Conservation (phyloP, 2,113 vertebrate genomes). For the Acrocephalus kingi region DNA sequence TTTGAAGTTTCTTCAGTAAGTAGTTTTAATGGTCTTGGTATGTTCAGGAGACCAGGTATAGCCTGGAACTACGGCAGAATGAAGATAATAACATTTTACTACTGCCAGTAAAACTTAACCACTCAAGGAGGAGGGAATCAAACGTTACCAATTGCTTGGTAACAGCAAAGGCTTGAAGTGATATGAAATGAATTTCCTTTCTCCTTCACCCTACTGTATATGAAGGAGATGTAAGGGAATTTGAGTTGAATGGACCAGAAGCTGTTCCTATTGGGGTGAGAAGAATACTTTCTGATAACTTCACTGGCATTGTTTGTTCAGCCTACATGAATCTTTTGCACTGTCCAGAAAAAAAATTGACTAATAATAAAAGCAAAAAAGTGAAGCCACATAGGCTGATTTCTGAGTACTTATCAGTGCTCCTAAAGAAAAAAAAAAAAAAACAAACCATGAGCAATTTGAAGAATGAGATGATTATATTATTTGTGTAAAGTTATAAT, state of each 20-base stretch:
- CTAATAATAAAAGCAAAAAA: not conserved
- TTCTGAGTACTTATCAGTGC: not conserved
- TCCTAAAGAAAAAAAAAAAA: not conserved
- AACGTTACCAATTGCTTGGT: not conserved
- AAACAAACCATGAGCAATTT: not conserved
- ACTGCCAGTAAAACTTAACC: slow-evolving; percentile 21
- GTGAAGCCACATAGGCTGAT: not conserved
- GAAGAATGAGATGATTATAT: not conserved
- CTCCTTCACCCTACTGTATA: not conserved
- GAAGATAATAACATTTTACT: not conserved
- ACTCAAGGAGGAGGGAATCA: slow-evolving; percentile 3
- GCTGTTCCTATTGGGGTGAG: not conserved
- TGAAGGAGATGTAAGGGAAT: not conserved
- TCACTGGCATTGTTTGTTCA: not conserved
- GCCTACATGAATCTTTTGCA: not conserved
- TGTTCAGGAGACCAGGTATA: not conserved
- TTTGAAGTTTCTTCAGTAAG: not conserved
- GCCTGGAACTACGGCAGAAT: not conserved
- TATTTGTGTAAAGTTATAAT: not conserved
- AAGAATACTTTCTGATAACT: not conserved
- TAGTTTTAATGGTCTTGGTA: not conserved
- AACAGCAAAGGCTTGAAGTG: not conserved
- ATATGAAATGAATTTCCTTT: not conserved
- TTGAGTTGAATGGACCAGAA: not conserved
- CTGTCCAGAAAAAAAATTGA: not conserved